Percentiles rank a stretch among this genome's conserved stretches.
These are phyloP conservation scores for Cetoscarus ocellatus DNA, from an alignment of 2,797 vertebrate genomes.

Conservation along the genomic window DNA sequence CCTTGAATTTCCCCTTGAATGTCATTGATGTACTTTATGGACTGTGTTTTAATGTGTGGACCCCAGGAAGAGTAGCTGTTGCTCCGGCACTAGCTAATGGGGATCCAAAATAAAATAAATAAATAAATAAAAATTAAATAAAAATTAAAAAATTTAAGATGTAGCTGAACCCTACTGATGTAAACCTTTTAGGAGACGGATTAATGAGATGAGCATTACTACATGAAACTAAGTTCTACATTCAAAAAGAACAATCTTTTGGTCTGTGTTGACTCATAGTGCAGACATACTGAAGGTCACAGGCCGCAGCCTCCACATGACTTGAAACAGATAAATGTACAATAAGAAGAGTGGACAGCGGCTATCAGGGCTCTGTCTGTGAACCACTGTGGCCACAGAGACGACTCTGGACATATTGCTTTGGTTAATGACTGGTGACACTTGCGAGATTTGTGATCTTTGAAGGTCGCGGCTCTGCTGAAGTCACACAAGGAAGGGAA, in stretches of 20 bases:
- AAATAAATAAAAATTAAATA: too few species aligned
- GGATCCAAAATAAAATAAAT: too few species aligned
- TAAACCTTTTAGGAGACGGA: conserved; percentile 21
- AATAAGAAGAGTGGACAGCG: conserved; percentile 42
- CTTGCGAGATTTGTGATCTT: conserved; percentile 78
- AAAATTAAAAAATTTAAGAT: too few species aligned
- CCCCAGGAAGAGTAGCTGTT: too few species aligned
- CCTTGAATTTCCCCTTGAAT: too few species aligned
- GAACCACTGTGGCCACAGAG: conserved; percentile 51
- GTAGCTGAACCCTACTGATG: not conserved
- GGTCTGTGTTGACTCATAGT: conserved; percentile 12
- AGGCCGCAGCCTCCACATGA: conserved; percentile 43
- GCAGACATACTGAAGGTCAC: conserved; percentile 44
- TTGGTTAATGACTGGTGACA: conserved; percentile 83
- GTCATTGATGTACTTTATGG: too few species aligned
- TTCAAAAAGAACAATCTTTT: conserved; percentile 18
- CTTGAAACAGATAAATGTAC: conserved; percentile 50
- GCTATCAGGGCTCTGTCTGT: conserved; percentile 54
- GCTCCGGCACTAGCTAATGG: too few species aligned
- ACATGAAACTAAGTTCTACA: conserved; percentile 12
- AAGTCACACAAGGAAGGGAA: conserved; percentile 68
- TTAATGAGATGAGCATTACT: conserved; percentile 16
- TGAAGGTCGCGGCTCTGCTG: conserved; percentile 74
- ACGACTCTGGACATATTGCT: conserved; percentile 77
- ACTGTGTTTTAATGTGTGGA: too few species aligned